Base-by-base conservation (phyloP, 1,140 invertebrate genomes). In the Cydia fagiglandana region DNA sequence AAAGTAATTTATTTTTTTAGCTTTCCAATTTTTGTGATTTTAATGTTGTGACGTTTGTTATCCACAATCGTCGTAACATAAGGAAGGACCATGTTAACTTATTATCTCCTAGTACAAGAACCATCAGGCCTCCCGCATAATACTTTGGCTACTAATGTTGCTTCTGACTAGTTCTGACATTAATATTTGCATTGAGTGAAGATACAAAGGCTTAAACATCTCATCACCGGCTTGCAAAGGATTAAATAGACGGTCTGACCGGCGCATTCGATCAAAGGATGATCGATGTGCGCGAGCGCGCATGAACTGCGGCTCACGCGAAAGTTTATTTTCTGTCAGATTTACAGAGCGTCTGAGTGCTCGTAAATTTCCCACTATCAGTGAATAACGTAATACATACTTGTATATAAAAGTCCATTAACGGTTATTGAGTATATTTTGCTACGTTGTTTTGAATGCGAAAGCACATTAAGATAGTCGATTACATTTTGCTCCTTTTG, bases 341-440 rank as follows among this genome's bases (percentile, higher is more conserved):
- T 70, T 70, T 70, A 70, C 66, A 15, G 34, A 45, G 30, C 66
- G 66, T 38, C 66, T 70, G 66, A 70, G 66, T 70, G 66, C 66
- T 70, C 66, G 66, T 70, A 70, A 70, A 70, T 70, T 70, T 70
- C 34, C 66, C 66, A 17, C 34, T 70, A 70, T 70, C 66, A 20
- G 66, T 41, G 34, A 70, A 70, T 70, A 70, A 70, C 66, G 66
- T 70, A 70, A 70, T 24, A 24, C n/a, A 24, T 70, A 70, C n/a
- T 70, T 70, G 34, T 13, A 45, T 70, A 70, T 70, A 70, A 70
- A 70, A 70, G 66, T 70, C 66, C 66, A 70, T 70, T 70, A 70
- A 70, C 34, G 30, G 66, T 70, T 70, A 70, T 68, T 68, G 64
- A 68, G 64, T 70, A 41, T 70, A 70, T 70, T 70, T 70, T 70